These are phyloP conservation scores for Melanotaenia pygmaea DNA, from an alignment of 2,797 vertebrate species.

Conservation along the genomic window DNA sequence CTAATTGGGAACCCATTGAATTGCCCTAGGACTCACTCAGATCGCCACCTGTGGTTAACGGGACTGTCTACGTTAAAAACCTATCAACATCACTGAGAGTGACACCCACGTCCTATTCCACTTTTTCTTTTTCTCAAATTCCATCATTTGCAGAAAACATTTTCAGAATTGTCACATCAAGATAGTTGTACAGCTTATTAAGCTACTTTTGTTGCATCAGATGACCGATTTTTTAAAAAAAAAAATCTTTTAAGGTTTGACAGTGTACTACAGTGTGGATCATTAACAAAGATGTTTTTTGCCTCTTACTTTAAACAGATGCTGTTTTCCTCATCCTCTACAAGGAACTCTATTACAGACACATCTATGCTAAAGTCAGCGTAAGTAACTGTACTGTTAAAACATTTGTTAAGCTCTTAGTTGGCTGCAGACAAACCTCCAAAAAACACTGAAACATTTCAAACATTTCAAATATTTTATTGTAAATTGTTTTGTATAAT, in stretches of 20 bases:
- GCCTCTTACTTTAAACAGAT: constrained; percentile 80
- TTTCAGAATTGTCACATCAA: neutral
- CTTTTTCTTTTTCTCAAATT: neutral
- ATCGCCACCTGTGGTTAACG: no score
- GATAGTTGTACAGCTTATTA: neutral
- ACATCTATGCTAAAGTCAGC: constrained; percentile 99
- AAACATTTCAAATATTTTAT: constrained; percentile 7
- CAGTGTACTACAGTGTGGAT: accelerated
- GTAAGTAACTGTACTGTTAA: constrained; percentile 82
- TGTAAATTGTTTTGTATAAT: constrained; percentile 30
- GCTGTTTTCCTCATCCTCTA: constrained; percentile 97
- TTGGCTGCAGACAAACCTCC: neutral
- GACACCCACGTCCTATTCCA: neutral
- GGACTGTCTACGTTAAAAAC: no score
- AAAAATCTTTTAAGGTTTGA: neutral
- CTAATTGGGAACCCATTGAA: no score
- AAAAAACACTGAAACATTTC: neutral
- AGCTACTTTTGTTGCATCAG: neutral
- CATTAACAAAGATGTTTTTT: constrained; percentile 2
- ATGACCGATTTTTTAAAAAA: no score
- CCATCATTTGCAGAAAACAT: neutral
- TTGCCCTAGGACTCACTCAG: no score
- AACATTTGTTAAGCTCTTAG: accelerated
- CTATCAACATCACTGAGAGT: neutral
- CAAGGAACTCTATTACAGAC: constrained; percentile 97